Percentiles rank a stretch among this genome's conserved stretches.
These are phyloP conservation scores for Thalassoma bifasciatum DNA, from an alignment of 2,113 vertebrate species.

Conservation along the genomic window DNA sequence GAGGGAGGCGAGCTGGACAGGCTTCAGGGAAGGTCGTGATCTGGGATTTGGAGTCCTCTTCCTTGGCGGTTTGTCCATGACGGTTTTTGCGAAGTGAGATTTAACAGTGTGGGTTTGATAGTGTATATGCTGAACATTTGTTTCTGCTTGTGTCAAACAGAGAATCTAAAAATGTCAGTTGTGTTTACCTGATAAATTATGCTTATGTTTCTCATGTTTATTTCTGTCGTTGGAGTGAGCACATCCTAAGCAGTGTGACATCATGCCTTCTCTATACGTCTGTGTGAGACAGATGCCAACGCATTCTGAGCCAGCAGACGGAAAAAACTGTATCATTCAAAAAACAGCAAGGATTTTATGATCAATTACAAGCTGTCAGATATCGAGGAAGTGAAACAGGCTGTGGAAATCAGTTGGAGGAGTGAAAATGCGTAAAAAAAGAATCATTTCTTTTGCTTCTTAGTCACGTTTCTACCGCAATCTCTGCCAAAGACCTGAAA, in stretches of 20 bases:
- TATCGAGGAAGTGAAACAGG: slow-evolving; percentile 7
- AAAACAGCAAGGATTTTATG: slow-evolving; percentile 23
- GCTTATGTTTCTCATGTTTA: slow-evolving; percentile 6
- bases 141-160: slow-evolving; percentile 5
- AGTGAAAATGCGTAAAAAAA: slow-evolving; percentile 1
- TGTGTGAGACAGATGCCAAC: background rate
- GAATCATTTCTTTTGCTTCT: background rate
- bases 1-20: slow-evolving; percentile 41
- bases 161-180: background rate
- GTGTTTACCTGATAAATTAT: background rate
- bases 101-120: slow-evolving; percentile 28
- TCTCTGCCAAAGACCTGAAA: slow-evolving; percentile 8
- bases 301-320: slow-evolving; percentile 22
- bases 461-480: background rate
- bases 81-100: slow-evolving; percentile 43
- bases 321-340: background rate
- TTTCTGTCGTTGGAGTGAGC: slow-evolving; percentile 12
- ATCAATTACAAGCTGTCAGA: slow-evolving; percentile 16
- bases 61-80: slow-evolving; percentile 39
- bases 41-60: slow-evolving; percentile 65
- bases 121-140: background rate
- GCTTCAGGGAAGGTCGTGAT: slow-evolving; percentile 60
- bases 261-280: background rate
- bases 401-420: background rate
- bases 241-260: background rate